phyloP scores from a whole-genome alignment of 2,888 invertebrate genomes.

The Temnothorax unifasciatus region DNA sequence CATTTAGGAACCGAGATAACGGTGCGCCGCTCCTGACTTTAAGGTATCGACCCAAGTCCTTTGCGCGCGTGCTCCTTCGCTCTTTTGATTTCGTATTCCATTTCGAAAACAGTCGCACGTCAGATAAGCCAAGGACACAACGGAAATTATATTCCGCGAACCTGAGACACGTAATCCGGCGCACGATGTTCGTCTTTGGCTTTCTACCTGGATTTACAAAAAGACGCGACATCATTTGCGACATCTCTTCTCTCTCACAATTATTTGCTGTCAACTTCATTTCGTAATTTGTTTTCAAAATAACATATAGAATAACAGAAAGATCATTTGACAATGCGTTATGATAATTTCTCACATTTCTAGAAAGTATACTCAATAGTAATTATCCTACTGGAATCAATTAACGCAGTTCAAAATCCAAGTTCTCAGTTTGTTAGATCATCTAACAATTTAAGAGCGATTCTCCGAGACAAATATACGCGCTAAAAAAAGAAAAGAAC shows the following conservation, averaged over 20 bases:
- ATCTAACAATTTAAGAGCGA: background rate
- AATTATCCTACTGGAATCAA: background rate
- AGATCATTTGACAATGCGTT: background rate
- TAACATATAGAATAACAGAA: background rate
- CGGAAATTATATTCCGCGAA: slow-evolving; percentile 55
- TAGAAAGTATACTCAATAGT: background rate
- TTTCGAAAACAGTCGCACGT: slow-evolving; percentile 46
- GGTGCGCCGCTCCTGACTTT: slow-evolving; percentile 52
- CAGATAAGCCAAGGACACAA: slow-evolving; percentile 31
- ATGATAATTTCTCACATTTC: slow-evolving; percentile 33
- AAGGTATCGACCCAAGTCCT: slow-evolving; percentile 55
- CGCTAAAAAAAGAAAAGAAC: background rate
- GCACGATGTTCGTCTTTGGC: background rate
- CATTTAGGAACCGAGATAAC: slow-evolving; percentile 3
- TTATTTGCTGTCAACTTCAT: background rate
- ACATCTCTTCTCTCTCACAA: no score
- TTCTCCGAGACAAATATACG: background rate
- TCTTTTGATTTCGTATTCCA: slow-evolving; percentile 54
- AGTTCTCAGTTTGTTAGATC: background rate
- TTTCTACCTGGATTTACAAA: background rate
- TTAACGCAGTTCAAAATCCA: background rate
- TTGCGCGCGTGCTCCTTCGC: slow-evolving; percentile 53
- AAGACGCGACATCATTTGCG: background rate
- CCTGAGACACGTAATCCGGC: background rate
- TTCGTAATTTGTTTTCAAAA: background rate